phyloP scores from a whole-genome alignment of 2,113 vertebrate genomes.

The Candoia aspera region DNA sequence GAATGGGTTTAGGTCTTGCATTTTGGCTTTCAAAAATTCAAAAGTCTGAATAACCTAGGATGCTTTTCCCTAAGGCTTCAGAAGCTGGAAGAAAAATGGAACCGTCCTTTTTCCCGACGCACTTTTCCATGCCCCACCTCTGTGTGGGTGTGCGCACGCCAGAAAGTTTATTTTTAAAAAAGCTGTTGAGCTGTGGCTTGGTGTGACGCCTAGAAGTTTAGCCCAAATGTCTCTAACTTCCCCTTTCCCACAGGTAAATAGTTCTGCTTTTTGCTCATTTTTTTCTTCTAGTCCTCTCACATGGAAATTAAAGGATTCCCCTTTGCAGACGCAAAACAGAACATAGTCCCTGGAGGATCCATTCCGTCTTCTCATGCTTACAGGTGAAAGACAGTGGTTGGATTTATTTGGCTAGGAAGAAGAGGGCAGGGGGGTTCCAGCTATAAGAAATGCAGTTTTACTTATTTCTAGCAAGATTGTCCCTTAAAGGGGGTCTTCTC shows the following conservation, averaged over 20 bases:
- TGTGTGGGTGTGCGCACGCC: neutral
- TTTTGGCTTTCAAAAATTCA: no score
- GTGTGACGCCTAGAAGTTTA: neutral
- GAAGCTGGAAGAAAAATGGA: no score
- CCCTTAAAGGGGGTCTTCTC: neutral
- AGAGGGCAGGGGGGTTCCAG: no score
- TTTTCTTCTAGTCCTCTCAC: slow-evolving; percentile 81
- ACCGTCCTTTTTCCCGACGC: no score
- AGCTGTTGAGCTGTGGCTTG: neutral
- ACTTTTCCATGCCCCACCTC: neutral
- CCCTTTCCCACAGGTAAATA: neutral
- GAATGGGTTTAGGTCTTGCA: no score
- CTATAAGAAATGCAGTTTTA: neutral
- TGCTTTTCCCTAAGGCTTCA: no score
- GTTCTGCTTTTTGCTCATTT: neutral
- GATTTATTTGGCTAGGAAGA: neutral
- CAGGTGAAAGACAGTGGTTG: slow-evolving; percentile 77
- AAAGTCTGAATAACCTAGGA: no score
- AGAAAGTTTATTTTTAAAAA: neutral
- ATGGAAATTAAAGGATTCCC: slow-evolving; percentile 98
- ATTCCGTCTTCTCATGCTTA: slow-evolving; percentile 80
- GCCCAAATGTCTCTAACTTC: neutral
- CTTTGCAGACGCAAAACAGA: slow-evolving; percentile 91
- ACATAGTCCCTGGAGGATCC: slow-evolving; percentile 81
- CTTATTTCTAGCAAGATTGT: neutral